These are phyloP conservation scores for Percina caprodes DNA, from an alignment of 2,113 vertebrate genomes.

Conservation along the genomic window DNA sequence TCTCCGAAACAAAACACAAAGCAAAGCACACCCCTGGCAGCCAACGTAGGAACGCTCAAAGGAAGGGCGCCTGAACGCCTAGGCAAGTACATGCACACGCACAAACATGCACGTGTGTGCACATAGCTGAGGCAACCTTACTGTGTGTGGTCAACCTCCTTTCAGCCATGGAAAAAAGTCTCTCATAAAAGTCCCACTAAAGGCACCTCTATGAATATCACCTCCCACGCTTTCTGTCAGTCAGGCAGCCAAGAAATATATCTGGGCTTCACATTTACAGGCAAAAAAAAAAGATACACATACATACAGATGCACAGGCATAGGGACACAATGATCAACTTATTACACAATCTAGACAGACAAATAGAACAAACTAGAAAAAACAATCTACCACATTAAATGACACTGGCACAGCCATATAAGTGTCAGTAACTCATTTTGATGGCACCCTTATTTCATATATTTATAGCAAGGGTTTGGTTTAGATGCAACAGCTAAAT, in stretches of 20 bases:
- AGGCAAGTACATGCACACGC: conserved; percentile 38
- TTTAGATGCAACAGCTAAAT: conserved; percentile 24
- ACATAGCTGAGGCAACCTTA: conserved; percentile 64
- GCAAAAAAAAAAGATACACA: conserved; percentile 21
- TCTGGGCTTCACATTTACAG: conserved; percentile 73
- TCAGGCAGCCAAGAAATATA: conserved; percentile 76
- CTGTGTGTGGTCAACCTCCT: conserved; percentile 82
- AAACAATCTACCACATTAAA: neutral
- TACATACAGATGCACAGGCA: conserved; percentile 4
- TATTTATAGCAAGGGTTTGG: neutral
- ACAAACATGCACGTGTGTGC: conserved; percentile 52
- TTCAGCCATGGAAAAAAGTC: conserved; percentile 84
- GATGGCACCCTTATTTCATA: neutral
- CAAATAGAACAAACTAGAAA: neutral
- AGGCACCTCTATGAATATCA: conserved; percentile 84
- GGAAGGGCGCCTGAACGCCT: conserved; percentile 60
- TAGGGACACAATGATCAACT: conserved; percentile 23
- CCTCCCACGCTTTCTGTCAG: conserved; percentile 81
- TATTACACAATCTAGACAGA: conserved; percentile 27
- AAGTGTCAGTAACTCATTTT: neutral
- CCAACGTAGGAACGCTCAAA: conserved; percentile 73
- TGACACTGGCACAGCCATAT: neutral
- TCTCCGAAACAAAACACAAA: conserved; percentile 75
- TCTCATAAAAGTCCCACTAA: conserved; percentile 84
- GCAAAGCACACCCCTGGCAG: conserved; percentile 78